These are phyloP conservation scores for Corythucha ciliata DNA, from an alignment of 2,888 invertebrate species.

Conservation along the genomic window DNA sequence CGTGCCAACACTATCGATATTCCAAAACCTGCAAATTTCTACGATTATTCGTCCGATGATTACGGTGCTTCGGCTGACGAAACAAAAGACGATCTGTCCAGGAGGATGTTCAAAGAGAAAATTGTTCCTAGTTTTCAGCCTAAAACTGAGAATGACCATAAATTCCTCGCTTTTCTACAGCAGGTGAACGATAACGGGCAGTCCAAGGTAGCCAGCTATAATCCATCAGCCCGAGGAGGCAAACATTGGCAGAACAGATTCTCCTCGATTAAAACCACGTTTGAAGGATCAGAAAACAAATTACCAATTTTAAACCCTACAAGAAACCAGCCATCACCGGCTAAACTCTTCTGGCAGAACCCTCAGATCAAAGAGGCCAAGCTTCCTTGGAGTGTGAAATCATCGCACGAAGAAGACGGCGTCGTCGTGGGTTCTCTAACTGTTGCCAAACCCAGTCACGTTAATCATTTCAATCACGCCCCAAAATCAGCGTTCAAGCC, in stretches of 20 bases:
- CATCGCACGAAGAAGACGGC: slow-evolving; percentile 41
- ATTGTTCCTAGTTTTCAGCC: slow-evolving; percentile 61
- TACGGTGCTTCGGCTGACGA: slow-evolving; percentile 41
- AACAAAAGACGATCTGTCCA: slow-evolving; percentile 25
- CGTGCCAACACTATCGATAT: slow-evolving; percentile 83
- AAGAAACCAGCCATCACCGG: slow-evolving; percentile 39
- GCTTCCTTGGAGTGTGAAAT: slow-evolving; percentile 42
- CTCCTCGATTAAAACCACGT: slow-evolving; percentile 71
- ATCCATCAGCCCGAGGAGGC: slow-evolving; percentile 40
- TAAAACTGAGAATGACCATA: slow-evolving; percentile 75
- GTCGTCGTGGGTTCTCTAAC: slow-evolving; percentile 43
- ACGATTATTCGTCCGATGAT: slow-evolving; percentile 42
- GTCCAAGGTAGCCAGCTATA: slow-evolving; percentile 40
- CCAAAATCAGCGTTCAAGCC: slow-evolving; percentile 68
- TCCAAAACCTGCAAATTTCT: slow-evolving; percentile 55
- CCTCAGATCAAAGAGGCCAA: slow-evolving; percentile 42
- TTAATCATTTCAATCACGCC: slow-evolving; percentile 57
- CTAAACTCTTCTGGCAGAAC: slow-evolving; percentile 54
- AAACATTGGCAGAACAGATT: slow-evolving; percentile 75
- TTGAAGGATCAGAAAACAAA: slow-evolving; percentile 52
- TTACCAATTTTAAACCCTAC: no score
- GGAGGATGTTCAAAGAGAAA: slow-evolving; percentile 39
- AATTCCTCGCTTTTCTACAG: slow-evolving; percentile 72
- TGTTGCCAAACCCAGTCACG: slow-evolving; percentile 38
- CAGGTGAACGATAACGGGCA: slow-evolving; percentile 53